Evolutionary conservation across 2,797 vertebrate genomes (phyloP), one percentile per base, ranked within the genome.

Genomic region (Neoniphon sammara): DNA sequence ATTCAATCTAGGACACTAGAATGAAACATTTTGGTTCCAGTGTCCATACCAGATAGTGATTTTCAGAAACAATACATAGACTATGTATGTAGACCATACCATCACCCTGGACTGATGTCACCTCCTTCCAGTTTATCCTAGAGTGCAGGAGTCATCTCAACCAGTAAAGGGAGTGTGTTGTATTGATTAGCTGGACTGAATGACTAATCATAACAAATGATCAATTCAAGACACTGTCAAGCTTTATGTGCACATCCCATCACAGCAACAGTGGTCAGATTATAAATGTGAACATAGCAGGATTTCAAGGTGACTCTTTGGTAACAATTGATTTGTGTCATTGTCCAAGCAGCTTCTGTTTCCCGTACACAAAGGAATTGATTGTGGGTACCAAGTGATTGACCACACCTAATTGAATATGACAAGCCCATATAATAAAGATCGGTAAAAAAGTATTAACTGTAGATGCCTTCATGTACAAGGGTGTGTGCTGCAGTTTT

Each of bases 341-440:
- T 59, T 18, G 59, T 52, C 60, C 30, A 23, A 47, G 46, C 7
- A 7, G 65, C n/a, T 44, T 69, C 63, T 10, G 69, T 69, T 70
- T 50, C 80, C 52, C 11, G 6, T 53, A 46, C 17, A 80, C 73
- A 84, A 77, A 82, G 77, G 67, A 64, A 85, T 81, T 80, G 85
- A 90, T 88, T 82, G 78, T 21, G 69, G 69, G 46, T 42, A 39
- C 8, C n/a, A n/a, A 47, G 62, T 74, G 72, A 85, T 78, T 75
- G 88, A 71, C 84, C 87, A 84, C 84, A 88, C 83, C 84, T 87
- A 78, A 86, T 70, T 85, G 80, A 77, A 88, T 64, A 82, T 67
- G 81, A 82, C 80, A 78, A 62, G 73, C 64, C 67, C 66, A 47
- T 66, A 25, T 23, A 72, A 83, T 76, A 70, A 44, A 57, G 62